phyloP scores from a whole-genome alignment of 1,140 invertebrate species.

The Zaprionus nigranus region DNA sequence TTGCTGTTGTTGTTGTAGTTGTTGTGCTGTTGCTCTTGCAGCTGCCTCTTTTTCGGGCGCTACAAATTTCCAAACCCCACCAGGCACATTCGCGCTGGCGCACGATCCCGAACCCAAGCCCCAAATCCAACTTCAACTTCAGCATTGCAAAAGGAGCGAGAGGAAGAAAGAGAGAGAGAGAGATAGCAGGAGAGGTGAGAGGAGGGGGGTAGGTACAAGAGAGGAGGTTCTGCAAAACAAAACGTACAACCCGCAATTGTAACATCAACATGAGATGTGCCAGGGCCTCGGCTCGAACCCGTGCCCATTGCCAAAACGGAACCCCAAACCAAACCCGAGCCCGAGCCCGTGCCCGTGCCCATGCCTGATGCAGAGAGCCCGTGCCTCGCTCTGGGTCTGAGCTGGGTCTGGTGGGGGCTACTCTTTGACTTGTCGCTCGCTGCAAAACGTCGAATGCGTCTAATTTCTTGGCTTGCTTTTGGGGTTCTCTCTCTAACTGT shows the following conservation, averaged over 20 bases:
- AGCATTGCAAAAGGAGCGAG: conserved; percentile 18
- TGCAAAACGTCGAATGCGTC: conserved; percentile 80
- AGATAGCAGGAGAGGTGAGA: not conserved
- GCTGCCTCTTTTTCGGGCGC: conserved; percentile 60
- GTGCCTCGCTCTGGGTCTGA: conserved; percentile 1
- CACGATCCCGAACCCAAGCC: conserved; percentile 59
- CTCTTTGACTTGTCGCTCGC: conserved; percentile 79
- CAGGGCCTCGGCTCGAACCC: conserved; percentile 28
- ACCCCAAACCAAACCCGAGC: not conserved
- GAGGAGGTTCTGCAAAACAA: conserved; percentile 12
- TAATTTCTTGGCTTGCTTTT: conserved; percentile 75
- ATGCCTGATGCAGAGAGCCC: conserved; percentile 1
- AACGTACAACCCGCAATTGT: conserved; percentile 67
- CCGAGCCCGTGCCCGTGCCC: conserved; percentile 10
- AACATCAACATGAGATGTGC: conserved; percentile 82
- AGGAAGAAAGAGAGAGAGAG: conserved; percentile 26
- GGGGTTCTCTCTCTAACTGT: conserved; percentile 39
- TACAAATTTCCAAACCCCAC: conserved; percentile 80
- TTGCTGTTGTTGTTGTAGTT: conserved; percentile 73
- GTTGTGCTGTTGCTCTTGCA: conserved; percentile 40
- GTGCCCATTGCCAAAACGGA: conserved; percentile 32
- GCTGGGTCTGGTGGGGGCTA: conserved; percentile 24
- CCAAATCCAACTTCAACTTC: conserved; percentile 31
- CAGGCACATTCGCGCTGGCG: conserved; percentile 73
- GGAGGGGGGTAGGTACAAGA: too few species aligned